Percentiles rank a stretch among this genome's conserved stretches.
Conservation (phyloP, 2,113 vertebrate species). For the Silurus asotus region DNA sequence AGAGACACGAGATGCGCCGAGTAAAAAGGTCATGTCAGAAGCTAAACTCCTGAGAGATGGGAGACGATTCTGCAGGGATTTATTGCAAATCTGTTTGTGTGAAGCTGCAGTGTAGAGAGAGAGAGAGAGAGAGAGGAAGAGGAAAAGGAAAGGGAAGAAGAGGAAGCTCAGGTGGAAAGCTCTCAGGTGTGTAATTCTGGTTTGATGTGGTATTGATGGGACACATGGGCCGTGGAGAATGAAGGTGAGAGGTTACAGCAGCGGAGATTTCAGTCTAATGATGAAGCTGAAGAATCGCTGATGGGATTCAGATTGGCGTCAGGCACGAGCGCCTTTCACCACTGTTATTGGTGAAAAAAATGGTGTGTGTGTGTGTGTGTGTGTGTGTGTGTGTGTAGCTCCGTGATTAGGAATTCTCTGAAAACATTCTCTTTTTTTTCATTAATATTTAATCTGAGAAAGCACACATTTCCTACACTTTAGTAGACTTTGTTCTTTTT, state of each 20-base stretch:
- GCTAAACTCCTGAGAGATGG: neutral
- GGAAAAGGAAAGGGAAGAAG: neutral
- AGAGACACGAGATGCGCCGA: neutral
- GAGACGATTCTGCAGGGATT: neutral
- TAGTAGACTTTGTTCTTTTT: too few species aligned
- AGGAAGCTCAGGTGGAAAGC: slow-evolving; percentile 43
- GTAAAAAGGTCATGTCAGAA: neutral
- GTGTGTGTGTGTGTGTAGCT: neutral
- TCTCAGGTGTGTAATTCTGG: slow-evolving; percentile 53
- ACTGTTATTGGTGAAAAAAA: neutral
- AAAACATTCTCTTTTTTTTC: neutral
- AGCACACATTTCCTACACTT: neutral
- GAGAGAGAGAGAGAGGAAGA: neutral
- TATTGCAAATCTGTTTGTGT: neutral
- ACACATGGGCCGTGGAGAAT: slow-evolving; percentile 32
- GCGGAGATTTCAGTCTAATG: slow-evolving; percentile 36
- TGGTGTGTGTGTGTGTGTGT: neutral
- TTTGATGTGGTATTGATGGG: slow-evolving; percentile 38
- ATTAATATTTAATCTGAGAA: neutral
- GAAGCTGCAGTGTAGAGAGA: neutral
- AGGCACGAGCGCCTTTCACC: neutral
- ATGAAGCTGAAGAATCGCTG: neutral
- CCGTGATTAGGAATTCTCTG: neutral
- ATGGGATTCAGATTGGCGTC: slow-evolving; percentile 40
- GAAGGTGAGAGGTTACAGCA: slow-evolving; percentile 38